phyloP scores from a whole-genome alignment of 2,113 vertebrate species.

The Elachura formosa region DNA sequence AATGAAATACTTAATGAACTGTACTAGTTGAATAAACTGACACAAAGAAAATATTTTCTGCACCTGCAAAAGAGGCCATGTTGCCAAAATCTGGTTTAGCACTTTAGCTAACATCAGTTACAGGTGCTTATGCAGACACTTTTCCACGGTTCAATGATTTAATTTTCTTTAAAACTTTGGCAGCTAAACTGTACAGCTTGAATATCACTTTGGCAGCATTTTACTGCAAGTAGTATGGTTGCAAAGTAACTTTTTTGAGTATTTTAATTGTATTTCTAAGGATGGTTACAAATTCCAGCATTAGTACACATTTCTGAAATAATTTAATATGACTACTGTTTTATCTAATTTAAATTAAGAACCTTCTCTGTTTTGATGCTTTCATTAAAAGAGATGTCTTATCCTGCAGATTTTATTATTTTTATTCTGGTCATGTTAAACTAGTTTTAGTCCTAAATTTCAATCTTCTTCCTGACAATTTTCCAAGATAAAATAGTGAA shows the following conservation, averaged over 20 bases:
- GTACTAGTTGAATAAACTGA: slow-evolving; percentile 43
- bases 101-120: slow-evolving; percentile 33
- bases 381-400: neutral
- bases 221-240: neutral
- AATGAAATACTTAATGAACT: slow-evolving; percentile 46
- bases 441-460: neutral
- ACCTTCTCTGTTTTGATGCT: neutral
- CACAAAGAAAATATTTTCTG: slow-evolving; percentile 31
- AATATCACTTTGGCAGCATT: neutral
- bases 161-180: slow-evolving; percentile 33
- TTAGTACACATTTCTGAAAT: neutral
- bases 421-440: neutral
- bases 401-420: neutral
- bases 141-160: neutral
- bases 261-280: neutral
- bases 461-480: neutral
- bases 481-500: neutral
- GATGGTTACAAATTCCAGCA: neutral
- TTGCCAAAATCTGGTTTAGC: slow-evolving; percentile 44
- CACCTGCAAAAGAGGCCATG: neutral
- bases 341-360: neutral
- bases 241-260: neutral
- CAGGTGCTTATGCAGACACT: slow-evolving; percentile 32
- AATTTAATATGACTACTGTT: neutral
- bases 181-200: neutral